Conservation (phyloP, 2,888 invertebrate genomes). For the Agonum fuliginosum region DNA sequence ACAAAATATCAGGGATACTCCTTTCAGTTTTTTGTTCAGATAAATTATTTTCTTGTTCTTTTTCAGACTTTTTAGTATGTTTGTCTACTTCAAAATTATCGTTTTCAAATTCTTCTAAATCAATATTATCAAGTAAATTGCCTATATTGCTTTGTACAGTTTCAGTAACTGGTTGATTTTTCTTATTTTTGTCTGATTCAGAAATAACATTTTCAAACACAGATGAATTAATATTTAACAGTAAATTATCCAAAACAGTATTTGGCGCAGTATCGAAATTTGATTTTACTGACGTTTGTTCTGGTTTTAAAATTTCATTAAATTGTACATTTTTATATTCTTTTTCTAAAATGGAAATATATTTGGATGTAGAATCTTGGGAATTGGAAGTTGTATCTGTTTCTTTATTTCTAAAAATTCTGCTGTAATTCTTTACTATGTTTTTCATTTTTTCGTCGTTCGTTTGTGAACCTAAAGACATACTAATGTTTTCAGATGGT, state of each 20-base stretch:
- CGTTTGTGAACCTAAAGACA: constrained; percentile 58
- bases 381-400: not conserved
- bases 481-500: constrained; percentile 27
- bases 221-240: not conserved
- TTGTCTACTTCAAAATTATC: not conserved
- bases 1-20: not conserved
- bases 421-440: constrained; percentile 19
- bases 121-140: not conserved
- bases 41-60: not conserved
- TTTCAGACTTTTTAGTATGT: not conserved
- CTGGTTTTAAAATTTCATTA: constrained; percentile 1
- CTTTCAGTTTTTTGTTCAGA: not conserved
- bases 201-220: constrained; percentile 14
- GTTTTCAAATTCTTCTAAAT: not conserved
- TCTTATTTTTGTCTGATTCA: constrained; percentile 14
- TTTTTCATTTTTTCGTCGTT: constrained; percentile 32
- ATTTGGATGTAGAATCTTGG: constrained; percentile 29
- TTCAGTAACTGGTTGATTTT: not conserved
- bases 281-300: constrained; percentile 2
- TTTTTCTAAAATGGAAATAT: constrained; percentile 29
- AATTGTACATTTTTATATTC: constrained; percentile 45
- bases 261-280: not conserved
- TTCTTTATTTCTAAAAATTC: not conserved
- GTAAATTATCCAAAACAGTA: constrained; percentile 45
- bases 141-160: not conserved